Evolutionary conservation across 1,140 invertebrate species (phyloP).

Genomic region (Philaenus spumarius): DNA sequence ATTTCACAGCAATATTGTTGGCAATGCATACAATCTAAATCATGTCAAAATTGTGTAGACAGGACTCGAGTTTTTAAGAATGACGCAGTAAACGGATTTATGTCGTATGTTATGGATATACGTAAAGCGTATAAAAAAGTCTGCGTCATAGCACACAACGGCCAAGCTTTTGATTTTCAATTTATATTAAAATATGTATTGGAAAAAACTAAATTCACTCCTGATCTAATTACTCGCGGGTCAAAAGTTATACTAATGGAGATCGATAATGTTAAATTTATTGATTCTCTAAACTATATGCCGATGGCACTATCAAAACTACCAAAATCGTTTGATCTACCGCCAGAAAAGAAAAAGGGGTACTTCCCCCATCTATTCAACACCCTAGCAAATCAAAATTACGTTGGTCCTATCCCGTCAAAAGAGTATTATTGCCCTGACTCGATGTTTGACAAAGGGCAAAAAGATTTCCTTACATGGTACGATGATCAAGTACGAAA

Average conservation of each 20-base stretch:
- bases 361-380: slow-evolving; percentile 23
- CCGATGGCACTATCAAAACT: slow-evolving; percentile 27
- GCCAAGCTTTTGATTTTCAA: slow-evolving; percentile 27
- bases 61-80: background rate
- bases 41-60: background rate
- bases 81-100: background rate
- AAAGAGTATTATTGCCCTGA: slow-evolving; percentile 8
- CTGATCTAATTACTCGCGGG: slow-evolving; percentile 25
- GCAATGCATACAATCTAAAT: background rate
- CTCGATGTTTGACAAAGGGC: slow-evolving; percentile 22
- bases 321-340: slow-evolving; percentile 29
- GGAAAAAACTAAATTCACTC: slow-evolving; percentile 10
- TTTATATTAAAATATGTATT: slow-evolving; percentile 29
- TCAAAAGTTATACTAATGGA: slow-evolving; percentile 19
- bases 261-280: slow-evolving; percentile 23
- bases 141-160: slow-evolving; percentile 27
- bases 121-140: background rate
- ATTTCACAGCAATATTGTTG: background rate
- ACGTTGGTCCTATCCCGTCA: background rate
- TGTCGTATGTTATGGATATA: slow-evolving; percentile 3
- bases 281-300: slow-evolving; percentile 33
- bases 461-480: slow-evolving; percentile 12
- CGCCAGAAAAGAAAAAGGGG: slow-evolving; percentile 11
- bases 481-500: background rate
- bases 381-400: slow-evolving; percentile 30